Evolutionary conservation across 1,140 invertebrate genomes (phyloP).

Genomic region (Geopemphigus sp.): DNA sequence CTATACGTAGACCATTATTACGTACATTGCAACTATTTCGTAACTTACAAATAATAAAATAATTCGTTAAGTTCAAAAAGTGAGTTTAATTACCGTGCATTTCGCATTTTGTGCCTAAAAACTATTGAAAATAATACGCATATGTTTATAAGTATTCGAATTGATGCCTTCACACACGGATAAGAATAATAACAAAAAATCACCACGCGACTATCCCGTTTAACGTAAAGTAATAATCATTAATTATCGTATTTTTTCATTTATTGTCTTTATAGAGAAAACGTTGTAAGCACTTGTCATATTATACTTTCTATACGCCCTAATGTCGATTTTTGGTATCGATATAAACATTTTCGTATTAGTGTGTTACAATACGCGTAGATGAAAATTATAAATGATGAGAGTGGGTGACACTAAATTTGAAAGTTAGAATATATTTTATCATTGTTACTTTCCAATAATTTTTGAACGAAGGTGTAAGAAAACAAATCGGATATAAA

Average conservation of each 20-base stretch:
- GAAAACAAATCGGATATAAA: not conserved
- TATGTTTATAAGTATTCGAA: too few relatives aligned
- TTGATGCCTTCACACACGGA: too few relatives aligned
- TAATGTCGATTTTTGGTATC: not conserved
- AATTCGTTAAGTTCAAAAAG: too few relatives aligned
- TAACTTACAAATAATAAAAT: too few relatives aligned
- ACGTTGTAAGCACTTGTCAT: not conserved
- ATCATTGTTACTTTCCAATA: constrained; percentile 34
- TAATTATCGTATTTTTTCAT: not conserved
- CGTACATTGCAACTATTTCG: too few relatives aligned
- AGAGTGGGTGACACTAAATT: constrained; percentile 14
- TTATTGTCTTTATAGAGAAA: not conserved
- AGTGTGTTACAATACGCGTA: not conserved
- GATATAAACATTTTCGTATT: not conserved
- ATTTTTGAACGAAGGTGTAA: constrained; percentile 14
- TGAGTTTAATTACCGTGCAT: too few relatives aligned
- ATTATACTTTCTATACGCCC: not conserved
- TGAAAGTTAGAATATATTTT: constrained; percentile 20
- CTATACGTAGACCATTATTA: too few relatives aligned
- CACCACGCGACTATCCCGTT: not conserved
- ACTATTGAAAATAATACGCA: too few relatives aligned
- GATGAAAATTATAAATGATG: not conserved
- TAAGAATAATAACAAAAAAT: too few relatives aligned
- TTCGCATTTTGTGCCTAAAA: too few relatives aligned
- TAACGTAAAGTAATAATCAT: not conserved